Evolutionary conservation across 2,797 vertebrate genomes (phyloP).

Genomic region (Hippoglossus hippoglossus): DNA sequence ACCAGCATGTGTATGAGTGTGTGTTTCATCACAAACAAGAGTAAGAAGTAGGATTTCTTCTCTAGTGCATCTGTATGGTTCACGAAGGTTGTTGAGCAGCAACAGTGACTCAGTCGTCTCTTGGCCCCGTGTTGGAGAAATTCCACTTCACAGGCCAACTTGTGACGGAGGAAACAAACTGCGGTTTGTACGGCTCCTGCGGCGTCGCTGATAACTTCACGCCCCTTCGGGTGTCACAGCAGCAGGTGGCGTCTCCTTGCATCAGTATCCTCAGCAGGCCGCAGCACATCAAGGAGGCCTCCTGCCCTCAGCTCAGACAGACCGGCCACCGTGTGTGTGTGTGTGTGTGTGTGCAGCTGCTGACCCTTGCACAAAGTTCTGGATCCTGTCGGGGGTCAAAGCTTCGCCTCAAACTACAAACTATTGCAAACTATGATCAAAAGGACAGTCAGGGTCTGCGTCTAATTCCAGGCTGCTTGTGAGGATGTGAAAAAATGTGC

Average conservation of each 20-base stretch:
- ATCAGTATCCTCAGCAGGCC: constrained; percentile 51
- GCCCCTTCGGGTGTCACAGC: constrained; percentile 23
- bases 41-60: too few species aligned
- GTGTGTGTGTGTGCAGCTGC: constrained; percentile 49
- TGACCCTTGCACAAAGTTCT: constrained; percentile 53
- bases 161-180: constrained; percentile 28
- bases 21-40: not conserved
- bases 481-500: not conserved
- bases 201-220: constrained; percentile 32
- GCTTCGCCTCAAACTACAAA: not conserved
- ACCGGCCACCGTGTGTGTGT: constrained; percentile 28
- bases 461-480: not conserved
- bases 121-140: constrained; percentile 26
- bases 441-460: not conserved
- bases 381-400: constrained; percentile 32
- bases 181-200: not conserved
- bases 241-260: constrained; percentile 52
- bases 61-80: constrained; percentile 12
- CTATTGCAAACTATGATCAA: not conserved
- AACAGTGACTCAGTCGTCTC: constrained; percentile 46
- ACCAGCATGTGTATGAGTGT: not conserved
- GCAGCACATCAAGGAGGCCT: constrained; percentile 48
- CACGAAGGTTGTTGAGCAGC: constrained; percentile 23
- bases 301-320: constrained; percentile 46
- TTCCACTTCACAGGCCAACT: constrained; percentile 21